A percentile compares a stretch with the other conserved stretches of the same genome.
Evolutionary conservation across 2,113 vertebrate genomes (phyloP).

Genomic region (Acanthochromis polyacanthus): DNA sequence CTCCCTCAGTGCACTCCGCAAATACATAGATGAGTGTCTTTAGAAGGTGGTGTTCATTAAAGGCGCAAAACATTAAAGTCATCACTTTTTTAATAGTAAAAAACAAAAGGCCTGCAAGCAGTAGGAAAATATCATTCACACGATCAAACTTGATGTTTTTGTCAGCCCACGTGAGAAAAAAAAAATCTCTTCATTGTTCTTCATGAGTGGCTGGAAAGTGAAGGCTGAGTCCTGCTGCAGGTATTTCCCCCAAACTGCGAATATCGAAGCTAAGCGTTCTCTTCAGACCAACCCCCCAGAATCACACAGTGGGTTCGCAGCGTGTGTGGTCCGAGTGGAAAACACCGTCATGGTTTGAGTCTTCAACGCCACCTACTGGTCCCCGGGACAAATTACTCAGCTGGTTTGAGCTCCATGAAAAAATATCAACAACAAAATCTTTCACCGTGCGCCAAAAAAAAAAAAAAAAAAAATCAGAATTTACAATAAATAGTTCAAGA

Average conservation of each 20-base stretch:
- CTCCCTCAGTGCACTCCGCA: background rate
- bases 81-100: background rate
- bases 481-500: background rate
- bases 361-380: conserved; percentile 69
- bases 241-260: conserved; percentile 64
- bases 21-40: background rate
- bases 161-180: conserved; percentile 1
- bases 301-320: conserved; percentile 24
- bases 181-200: conserved; percentile 30
- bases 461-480: too few relatives aligned
- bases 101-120: background rate
- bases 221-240: conserved; percentile 39
- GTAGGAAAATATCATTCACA: conserved; percentile 3
- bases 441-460: background rate
- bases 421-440: background rate
- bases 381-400: background rate
- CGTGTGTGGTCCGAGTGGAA: conserved; percentile 70
- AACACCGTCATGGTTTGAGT: conserved; percentile 15
- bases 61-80: background rate
- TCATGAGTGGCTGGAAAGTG: conserved; percentile 42
- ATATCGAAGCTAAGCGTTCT: conserved; percentile 64
- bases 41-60: background rate
- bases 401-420: background rate
- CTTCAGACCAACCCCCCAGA: conserved; percentile 50
- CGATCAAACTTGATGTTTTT: conserved; percentile 5